A percentile compares a stretch with the other conserved stretches of the same genome.
phyloP scores from a whole-genome alignment of 1,140 invertebrate genomes.

The Phenacoccus solenopsis region DNA sequence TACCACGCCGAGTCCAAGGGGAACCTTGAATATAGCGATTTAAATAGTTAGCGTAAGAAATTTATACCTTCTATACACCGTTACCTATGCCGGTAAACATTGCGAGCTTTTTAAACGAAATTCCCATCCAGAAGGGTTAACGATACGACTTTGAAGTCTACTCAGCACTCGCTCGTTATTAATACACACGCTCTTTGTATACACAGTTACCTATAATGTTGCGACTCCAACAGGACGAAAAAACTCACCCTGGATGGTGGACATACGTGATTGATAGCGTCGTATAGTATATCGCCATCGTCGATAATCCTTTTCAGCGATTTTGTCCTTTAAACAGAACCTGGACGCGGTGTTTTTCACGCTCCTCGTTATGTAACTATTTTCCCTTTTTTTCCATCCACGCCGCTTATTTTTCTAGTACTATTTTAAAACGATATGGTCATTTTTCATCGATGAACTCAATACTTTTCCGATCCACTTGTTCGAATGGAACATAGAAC shows the following conservation, averaged over 20 bases:
- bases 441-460: not conserved
- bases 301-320: too few relatives aligned
- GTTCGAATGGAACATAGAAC: too few relatives aligned
- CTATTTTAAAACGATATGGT: not conserved
- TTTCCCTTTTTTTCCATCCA: too few relatives aligned
- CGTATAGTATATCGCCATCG: too few relatives aligned
- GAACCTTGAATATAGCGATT: too few relatives aligned
- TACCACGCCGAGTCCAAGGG: not conserved
- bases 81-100: not conserved
- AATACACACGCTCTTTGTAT: not conserved
- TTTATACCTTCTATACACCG: too few relatives aligned
- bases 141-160: not conserved
- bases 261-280: too few relatives aligned
- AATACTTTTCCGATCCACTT: not conserved
- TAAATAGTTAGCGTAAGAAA: too few relatives aligned
- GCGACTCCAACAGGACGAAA: not conserved
- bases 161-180: not conserved
- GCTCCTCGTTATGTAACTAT: too few relatives aligned
- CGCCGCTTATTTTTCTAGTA: not conserved
- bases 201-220: not conserved
- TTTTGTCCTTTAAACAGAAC: too few relatives aligned
- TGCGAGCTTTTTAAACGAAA: not conserved
- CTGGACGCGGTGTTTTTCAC: too few relatives aligned
- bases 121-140: not conserved
- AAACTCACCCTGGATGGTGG: too few relatives aligned